Conservation (phyloP, 2,113 vertebrate species). For the Serinus canaria region DNA sequence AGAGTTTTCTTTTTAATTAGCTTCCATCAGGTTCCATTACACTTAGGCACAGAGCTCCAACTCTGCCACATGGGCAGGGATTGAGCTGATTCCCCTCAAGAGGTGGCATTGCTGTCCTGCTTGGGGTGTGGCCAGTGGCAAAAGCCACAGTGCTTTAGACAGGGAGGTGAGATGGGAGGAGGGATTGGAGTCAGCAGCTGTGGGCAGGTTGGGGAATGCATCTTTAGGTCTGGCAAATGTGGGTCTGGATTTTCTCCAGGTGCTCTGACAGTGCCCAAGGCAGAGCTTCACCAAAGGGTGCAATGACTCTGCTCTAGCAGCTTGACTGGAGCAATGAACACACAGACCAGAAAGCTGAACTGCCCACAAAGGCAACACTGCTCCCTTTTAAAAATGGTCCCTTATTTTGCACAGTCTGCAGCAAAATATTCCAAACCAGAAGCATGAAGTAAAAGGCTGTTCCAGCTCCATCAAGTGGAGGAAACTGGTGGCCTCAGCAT, state of each 20-base stretch:
- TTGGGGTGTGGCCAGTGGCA: neutral
- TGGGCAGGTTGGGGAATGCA: neutral
- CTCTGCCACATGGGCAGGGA: neutral
- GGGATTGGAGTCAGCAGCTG: neutral
- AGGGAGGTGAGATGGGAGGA: neutral
- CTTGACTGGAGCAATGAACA: neutral
- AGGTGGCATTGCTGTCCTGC: neutral
- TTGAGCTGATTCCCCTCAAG: neutral
- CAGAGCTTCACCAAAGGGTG: neutral
- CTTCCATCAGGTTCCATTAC: neutral
- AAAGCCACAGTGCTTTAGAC: neutral
- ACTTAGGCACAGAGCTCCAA: neutral
- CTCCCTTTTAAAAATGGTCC: neutral
- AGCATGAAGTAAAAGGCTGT: neutral
- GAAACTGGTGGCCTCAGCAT: neutral
- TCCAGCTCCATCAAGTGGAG: neutral
- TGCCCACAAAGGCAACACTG: neutral
- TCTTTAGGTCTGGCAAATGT: neutral
- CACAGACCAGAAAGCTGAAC: neutral
- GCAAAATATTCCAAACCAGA: neutral
- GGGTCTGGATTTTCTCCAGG: neutral
- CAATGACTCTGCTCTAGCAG: neutral
- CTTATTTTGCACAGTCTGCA: neutral
- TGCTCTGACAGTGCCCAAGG: neutral
- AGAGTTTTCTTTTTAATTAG: constrained; percentile 40